These are phyloP conservation scores for Chanos chanos DNA, from an alignment of 2,797 vertebrate species.

Conservation along the genomic window DNA sequence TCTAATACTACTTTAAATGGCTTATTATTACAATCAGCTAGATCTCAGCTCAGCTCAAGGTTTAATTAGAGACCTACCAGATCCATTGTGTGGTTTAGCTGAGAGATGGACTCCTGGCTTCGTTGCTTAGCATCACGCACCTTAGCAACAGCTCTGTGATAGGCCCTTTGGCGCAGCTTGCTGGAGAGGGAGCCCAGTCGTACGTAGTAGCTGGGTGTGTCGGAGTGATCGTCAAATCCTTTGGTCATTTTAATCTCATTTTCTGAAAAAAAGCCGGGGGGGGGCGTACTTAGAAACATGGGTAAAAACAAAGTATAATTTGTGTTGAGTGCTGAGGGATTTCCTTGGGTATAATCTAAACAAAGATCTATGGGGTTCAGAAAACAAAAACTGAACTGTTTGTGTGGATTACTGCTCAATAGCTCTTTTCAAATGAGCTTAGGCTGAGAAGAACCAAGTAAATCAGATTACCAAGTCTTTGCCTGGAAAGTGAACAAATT, in stretches of 20 bases:
- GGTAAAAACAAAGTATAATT: not conserved
- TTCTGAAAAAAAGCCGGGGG: constrained; percentile 59
- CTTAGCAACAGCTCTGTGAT: constrained; percentile 76
- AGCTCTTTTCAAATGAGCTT: constrained; percentile 5
- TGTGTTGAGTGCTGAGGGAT: constrained; percentile 14
- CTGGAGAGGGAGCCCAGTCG: constrained; percentile 87
- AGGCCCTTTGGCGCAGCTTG: constrained; percentile 80
- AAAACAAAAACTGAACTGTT: not conserved
- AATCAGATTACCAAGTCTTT: constrained; percentile 1
- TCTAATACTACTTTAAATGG: too few species aligned
- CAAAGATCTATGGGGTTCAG: not conserved
- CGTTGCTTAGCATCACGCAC: constrained; percentile 76
- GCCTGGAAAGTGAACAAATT: not conserved
- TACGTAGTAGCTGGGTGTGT: constrained; percentile 78
- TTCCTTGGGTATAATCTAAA: not conserved
- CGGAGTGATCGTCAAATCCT: constrained; percentile 67
- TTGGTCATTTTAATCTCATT: constrained; percentile 70
- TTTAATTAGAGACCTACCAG: constrained; percentile 73
- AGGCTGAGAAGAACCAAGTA: not conserved
- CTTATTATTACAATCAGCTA: too few species aligned
- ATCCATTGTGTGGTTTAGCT: constrained; percentile 77
- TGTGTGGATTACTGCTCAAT: not conserved
- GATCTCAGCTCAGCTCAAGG: not conserved
- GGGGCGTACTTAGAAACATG: constrained; percentile 12
- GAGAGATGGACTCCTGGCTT: constrained; percentile 80